A percentile compares a stretch with the other conserved stretches of the same genome.
Conservation (phyloP, 2,113 vertebrate species). For the Panthera tigris region DNA sequence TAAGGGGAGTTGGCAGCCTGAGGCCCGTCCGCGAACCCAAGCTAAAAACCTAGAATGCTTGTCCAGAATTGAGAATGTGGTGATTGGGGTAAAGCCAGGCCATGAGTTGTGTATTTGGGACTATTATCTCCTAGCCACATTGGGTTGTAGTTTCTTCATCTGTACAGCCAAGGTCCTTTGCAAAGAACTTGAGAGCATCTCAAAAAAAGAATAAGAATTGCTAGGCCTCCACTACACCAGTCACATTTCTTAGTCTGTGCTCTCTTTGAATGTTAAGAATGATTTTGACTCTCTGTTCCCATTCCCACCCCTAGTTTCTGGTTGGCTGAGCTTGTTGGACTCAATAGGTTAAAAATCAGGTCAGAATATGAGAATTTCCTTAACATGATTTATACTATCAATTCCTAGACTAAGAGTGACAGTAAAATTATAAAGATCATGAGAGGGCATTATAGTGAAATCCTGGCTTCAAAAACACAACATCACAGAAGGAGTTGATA, state of each 20-base stretch:
- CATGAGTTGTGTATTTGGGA: neutral
- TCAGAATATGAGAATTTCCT: constrained; percentile 26
- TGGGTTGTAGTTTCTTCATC: neutral
- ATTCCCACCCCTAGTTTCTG: neutral
- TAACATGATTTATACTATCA: constrained; percentile 35
- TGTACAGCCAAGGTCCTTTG: neutral
- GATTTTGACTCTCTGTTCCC: neutral
- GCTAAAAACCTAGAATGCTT: neutral
- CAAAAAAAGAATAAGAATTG: neutral
- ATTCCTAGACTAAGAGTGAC: neutral
- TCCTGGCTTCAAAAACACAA: constrained; percentile 28
- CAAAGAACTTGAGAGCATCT: neutral
- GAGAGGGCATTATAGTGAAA: constrained; percentile 24
- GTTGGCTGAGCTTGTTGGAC: constrained; percentile 1
- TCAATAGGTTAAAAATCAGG: constrained; percentile 18
- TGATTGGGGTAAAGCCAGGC: neutral
- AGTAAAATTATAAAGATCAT: constrained; percentile 21
- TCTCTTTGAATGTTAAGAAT: neutral
- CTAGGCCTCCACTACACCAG: neutral
- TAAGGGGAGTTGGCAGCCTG: neutral
- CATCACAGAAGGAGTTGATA: neutral
- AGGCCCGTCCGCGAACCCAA: neutral
- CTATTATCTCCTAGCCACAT: neutral
- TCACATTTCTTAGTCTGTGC: constrained; percentile 1
- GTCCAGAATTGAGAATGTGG: constrained; percentile 5